phyloP scores from a whole-genome alignment of 2,888 invertebrate genomes.

The Lasioglossum morio region DNA sequence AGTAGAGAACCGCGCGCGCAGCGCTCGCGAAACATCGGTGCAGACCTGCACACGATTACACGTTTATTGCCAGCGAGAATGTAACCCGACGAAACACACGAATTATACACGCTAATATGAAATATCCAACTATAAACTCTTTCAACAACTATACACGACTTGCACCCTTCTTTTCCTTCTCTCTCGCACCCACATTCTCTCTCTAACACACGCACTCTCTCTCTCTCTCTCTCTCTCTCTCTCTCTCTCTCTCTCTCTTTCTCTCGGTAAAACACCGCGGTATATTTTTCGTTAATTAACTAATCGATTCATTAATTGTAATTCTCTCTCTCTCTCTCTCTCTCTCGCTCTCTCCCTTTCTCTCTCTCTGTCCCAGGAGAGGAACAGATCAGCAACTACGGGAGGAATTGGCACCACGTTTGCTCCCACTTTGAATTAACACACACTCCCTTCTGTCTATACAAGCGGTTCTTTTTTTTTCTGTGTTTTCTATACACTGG shows the following conservation, averaged over 20 bases:
- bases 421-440: slow-evolving; percentile 79
- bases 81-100: slow-evolving; percentile 58
- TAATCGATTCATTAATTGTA: slow-evolving; percentile 66
- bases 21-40: slow-evolving; percentile 35
- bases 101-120: slow-evolving; percentile 80
- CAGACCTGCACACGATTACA: slow-evolving; percentile 34
- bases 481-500: neutral
- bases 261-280: slow-evolving; percentile 52
- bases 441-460: slow-evolving; percentile 23
- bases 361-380: slow-evolving; percentile 63
- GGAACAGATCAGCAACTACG: slow-evolving; percentile 75
- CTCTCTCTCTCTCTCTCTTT: neutral
- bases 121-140: slow-evolving; percentile 81
- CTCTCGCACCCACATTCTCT: neutral
- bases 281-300: slow-evolving; percentile 70
- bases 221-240: neutral
- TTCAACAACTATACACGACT: slow-evolving; percentile 81
- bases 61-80: slow-evolving; percentile 68
- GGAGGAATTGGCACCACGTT: slow-evolving; percentile 84
- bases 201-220: neutral
- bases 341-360: slow-evolving; percentile 68
- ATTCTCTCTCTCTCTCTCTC: slow-evolving; percentile 69
- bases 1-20: slow-evolving; percentile 28
- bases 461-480: neutral
- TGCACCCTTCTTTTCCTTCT: slow-evolving; percentile 66